Conservation (phyloP, 1,140 invertebrate species). For the Odontomachus brunneus region DNA sequence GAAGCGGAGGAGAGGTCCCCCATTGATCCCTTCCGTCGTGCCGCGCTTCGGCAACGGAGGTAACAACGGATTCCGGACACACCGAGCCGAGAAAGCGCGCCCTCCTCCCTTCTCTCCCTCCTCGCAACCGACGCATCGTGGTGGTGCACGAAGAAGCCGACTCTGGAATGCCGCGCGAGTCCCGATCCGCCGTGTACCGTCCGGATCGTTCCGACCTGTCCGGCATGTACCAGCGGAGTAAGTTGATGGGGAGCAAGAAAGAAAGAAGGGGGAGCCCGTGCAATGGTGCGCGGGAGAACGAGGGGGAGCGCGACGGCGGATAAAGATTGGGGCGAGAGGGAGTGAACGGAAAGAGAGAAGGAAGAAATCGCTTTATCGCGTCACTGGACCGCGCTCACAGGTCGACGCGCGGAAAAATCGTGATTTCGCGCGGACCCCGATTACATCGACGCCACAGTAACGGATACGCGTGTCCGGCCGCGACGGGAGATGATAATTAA, state of each 20-base stretch:
- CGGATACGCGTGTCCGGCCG: background rate
- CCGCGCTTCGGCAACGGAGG: slow-evolving; percentile 69
- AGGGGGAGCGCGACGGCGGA: background rate
- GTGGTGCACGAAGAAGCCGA: slow-evolving; percentile 79
- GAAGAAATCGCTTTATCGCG: slow-evolving; percentile 76
- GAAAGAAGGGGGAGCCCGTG: slow-evolving; percentile 55
- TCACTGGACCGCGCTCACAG: slow-evolving; percentile 54
- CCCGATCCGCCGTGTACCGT: slow-evolving; percentile 74
- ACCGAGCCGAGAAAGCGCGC: slow-evolving; percentile 60
- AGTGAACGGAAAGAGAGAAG: slow-evolving; percentile 34
- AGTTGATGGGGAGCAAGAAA: slow-evolving; percentile 48
- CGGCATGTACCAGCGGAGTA: slow-evolving; percentile 71
- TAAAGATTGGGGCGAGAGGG: slow-evolving; percentile 57
- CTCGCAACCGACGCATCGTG: slow-evolving; percentile 52
- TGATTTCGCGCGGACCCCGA: background rate
- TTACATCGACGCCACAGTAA: slow-evolving; percentile 19
- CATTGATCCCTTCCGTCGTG: slow-evolving; percentile 78
- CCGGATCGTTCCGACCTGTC: slow-evolving; percentile 79
- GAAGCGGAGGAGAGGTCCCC: too few species aligned
- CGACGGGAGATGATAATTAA: slow-evolving; percentile 7
- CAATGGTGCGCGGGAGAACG: slow-evolving; percentile 52
- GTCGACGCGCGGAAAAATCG: slow-evolving; percentile 50
- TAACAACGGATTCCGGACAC: slow-evolving; percentile 78
- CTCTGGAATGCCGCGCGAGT: slow-evolving; percentile 78
- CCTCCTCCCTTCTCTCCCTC: slow-evolving; percentile 40